Conservation (phyloP, 2,888 invertebrate genomes). For the Oxycera nigricornis region DNA sequence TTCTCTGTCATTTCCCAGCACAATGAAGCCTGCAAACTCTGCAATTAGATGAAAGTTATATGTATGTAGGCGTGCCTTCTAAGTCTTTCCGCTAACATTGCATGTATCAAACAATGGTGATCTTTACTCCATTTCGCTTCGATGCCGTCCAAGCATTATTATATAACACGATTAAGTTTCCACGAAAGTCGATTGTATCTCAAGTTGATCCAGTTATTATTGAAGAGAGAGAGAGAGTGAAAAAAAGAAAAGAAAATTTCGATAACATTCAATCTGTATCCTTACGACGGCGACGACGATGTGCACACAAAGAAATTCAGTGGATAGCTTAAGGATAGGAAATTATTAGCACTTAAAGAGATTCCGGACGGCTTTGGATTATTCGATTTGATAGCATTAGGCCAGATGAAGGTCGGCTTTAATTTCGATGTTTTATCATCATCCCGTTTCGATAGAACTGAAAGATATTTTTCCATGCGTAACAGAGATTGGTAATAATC, state of each 20-base stretch:
- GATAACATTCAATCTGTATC: neutral
- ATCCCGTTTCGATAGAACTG: too few relatives aligned
- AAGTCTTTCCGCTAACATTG: too few relatives aligned
- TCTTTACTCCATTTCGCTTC: neutral
- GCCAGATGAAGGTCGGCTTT: too few relatives aligned
- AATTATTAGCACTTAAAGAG: slow-evolving; percentile 34
- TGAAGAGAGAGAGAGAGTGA: too few relatives aligned
- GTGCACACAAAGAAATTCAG: neutral
- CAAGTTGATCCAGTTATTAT: slow-evolving; percentile 3
- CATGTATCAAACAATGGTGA: slow-evolving; percentile 15
- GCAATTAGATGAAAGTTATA: neutral
- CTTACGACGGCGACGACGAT: neutral
- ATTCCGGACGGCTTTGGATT: slow-evolving; percentile 16
- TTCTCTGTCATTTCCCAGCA: neutral
- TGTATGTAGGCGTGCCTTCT: too few relatives aligned
- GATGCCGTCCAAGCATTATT: neutral
- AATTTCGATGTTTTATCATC: too few relatives aligned
- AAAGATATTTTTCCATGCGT: too few relatives aligned
- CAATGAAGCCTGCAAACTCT: neutral
- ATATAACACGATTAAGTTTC: neutral
- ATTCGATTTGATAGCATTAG: slow-evolving; percentile 8
- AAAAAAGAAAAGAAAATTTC: neutral
- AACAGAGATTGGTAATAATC: too few relatives aligned
- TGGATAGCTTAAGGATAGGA: slow-evolving; percentile 16
- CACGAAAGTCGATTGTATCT: slow-evolving; percentile 21